phyloP scores from a whole-genome alignment of 2,888 invertebrate genomes.

The Alitta virens region DNA sequence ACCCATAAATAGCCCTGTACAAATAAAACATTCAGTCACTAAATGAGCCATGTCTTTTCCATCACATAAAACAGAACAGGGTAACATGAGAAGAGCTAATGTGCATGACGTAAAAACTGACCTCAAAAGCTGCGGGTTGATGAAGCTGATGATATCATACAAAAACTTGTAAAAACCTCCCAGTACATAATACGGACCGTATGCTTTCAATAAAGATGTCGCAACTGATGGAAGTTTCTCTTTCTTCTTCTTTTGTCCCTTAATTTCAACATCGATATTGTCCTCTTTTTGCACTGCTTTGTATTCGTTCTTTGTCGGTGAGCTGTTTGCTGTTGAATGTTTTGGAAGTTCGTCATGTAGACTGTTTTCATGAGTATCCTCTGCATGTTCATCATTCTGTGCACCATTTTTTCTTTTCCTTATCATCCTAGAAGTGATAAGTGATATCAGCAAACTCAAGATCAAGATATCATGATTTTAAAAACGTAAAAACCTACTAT shows the following conservation, averaged over 20 bases:
- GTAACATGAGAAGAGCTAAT: too few relatives aligned
- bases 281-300: background rate
- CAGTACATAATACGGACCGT: conserved; percentile 19
- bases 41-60: too few relatives aligned
- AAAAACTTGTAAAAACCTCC: conserved; percentile 18
- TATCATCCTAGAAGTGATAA: background rate
- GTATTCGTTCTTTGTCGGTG: background rate
- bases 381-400: too few relatives aligned
- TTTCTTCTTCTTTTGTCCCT: conserved; percentile 1
- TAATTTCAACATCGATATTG: background rate
- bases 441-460: too few relatives aligned
- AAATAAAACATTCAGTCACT: too few relatives aligned
- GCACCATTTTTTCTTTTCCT: background rate
- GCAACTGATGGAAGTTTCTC: conserved; percentile 14
- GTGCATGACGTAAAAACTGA: background rate
- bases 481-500: too few relatives aligned
- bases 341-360: too few relatives aligned
- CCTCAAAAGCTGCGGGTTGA: conserved; percentile 20
- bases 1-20: too few relatives aligned
- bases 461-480: too few relatives aligned
- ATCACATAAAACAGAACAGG: too few relatives aligned
- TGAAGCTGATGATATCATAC: conserved; percentile 19
- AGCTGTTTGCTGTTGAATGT: too few relatives aligned
- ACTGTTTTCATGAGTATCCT: too few relatives aligned
- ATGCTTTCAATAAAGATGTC: conserved; percentile 8